A percentile compares a stretch with the other conserved stretches of the same genome.
These are phyloP conservation scores for Aleiodes testaceus DNA, from an alignment of 2,888 invertebrate genomes.

Conservation along the genomic window DNA sequence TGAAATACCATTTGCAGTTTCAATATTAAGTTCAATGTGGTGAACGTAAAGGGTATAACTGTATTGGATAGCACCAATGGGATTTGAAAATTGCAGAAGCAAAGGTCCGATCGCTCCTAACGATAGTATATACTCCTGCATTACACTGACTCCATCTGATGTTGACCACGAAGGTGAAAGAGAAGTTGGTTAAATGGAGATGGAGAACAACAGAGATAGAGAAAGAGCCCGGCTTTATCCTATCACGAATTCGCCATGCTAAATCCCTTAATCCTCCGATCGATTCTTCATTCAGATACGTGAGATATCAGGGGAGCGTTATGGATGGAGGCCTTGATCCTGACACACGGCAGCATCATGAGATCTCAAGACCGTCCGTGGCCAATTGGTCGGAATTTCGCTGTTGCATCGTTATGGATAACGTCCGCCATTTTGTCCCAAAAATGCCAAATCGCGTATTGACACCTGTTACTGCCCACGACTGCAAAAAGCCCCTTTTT, in stretches of 20 bases:
- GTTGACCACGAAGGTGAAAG: conserved; percentile 28
- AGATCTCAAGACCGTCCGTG: conserved; percentile 11
- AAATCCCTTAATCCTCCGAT: conserved; percentile 55
- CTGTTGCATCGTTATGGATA: conserved; percentile 14
- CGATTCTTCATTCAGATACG: conserved; percentile 63
- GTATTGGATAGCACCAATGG: background rate
- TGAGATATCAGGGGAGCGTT: conserved; percentile 44
- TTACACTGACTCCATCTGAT: conserved; percentile 26
- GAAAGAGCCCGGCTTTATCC: conserved; percentile 10
- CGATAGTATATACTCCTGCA: conserved; percentile 23
- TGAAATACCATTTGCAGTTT: background rate
- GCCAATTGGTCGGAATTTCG: conserved; percentile 19
- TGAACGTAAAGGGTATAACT: conserved; percentile 5
- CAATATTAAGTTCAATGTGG: conserved; percentile 25
- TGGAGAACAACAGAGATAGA: background rate
- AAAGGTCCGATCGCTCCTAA: conserved; percentile 3
- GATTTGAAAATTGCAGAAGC: conserved; percentile 14
- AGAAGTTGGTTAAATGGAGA: background rate
- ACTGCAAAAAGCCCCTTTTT: background rate
- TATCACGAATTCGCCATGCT: conserved; percentile 34
- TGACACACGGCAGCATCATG: conserved; percentile 42
- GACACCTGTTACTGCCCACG: conserved; percentile 45
- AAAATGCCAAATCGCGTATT: conserved; percentile 40
- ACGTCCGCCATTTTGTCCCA: background rate
- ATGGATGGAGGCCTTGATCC: conserved; percentile 42